Conservation (phyloP, 1,140 invertebrate genomes). For the Macrosteles quadrilineatus region DNA sequence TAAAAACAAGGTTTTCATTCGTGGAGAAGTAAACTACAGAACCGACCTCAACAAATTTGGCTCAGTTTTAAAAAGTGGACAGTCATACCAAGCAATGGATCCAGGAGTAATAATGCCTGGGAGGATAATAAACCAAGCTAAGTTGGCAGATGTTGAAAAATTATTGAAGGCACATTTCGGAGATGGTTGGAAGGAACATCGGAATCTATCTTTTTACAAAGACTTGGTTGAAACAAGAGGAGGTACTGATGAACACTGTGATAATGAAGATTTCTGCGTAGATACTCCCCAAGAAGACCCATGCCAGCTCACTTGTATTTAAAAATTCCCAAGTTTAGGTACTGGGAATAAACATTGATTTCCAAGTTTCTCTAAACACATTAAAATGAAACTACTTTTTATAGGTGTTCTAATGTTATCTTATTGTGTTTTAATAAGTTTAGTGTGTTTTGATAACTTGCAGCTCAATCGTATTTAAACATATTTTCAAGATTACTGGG, state of each 20-base stretch:
- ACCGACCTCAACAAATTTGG: neutral
- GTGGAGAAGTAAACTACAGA: conserved; percentile 26
- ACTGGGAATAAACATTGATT: too few species aligned
- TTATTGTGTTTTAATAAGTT: too few species aligned
- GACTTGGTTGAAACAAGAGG: neutral
- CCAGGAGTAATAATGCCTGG: neutral
- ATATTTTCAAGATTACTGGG: neutral
- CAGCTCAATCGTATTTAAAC: too few species aligned
- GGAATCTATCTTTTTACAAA: conserved; percentile 19
- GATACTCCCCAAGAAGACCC: too few species aligned
- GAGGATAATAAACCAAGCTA: neutral
- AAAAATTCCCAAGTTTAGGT: too few species aligned
- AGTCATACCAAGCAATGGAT: neutral
- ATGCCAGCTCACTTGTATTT: too few species aligned
- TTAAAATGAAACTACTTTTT: too few species aligned
- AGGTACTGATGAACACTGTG: neutral
- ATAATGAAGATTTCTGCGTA: neutral
- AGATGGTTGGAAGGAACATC: too few species aligned
- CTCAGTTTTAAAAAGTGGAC: conserved; percentile 1
- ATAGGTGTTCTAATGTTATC: too few species aligned
- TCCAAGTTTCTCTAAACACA: too few species aligned
- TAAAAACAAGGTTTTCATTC: conserved; percentile 29
- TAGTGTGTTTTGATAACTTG: too few species aligned
- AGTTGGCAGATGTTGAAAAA: conserved; percentile 22
- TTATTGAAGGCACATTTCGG: too few species aligned